phyloP scores from a whole-genome alignment of 2,113 vertebrate genomes.

The Vimba vimba region DNA sequence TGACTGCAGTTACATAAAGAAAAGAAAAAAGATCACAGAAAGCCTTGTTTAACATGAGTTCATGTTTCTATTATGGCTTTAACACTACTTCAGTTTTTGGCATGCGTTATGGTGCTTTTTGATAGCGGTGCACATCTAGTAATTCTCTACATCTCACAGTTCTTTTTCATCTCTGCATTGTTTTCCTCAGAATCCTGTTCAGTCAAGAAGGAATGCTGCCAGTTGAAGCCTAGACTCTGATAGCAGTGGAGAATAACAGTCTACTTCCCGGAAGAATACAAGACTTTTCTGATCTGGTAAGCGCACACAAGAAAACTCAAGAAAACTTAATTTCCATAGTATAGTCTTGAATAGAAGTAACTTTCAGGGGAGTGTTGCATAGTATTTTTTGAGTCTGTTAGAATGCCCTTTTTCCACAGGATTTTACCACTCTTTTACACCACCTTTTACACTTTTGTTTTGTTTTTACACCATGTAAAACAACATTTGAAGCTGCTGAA shows the following conservation, averaged over 20 bases:
- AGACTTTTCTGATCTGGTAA: conserved; percentile 51
- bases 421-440: neutral
- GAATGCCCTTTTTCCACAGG: too few species aligned
- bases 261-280: conserved; percentile 22
- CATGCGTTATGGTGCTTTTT: neutral
- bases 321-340: neutral
- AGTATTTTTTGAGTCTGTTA: neutral
- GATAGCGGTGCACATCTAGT: neutral
- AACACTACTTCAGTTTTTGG: neutral
- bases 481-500: neutral
- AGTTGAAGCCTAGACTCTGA: conserved; percentile 47
- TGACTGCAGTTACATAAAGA: neutral
- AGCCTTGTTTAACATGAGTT: neutral
- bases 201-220: conserved; percentile 51
- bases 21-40: neutral
- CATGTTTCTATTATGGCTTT: neutral
- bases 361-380: neutral
- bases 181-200: conserved; percentile 48
- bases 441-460: too few species aligned
- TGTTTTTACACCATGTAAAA: neutral
- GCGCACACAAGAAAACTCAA: neutral
- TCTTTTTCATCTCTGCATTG: conserved; percentile 21
- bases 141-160: neutral
- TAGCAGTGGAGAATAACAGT: conserved; percentile 42
- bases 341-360: neutral